A percentile compares a stretch with the other conserved stretches of the same genome.
phyloP scores from a whole-genome alignment of 2,113 vertebrate genomes.

The Fregetta grallaria region DNA sequence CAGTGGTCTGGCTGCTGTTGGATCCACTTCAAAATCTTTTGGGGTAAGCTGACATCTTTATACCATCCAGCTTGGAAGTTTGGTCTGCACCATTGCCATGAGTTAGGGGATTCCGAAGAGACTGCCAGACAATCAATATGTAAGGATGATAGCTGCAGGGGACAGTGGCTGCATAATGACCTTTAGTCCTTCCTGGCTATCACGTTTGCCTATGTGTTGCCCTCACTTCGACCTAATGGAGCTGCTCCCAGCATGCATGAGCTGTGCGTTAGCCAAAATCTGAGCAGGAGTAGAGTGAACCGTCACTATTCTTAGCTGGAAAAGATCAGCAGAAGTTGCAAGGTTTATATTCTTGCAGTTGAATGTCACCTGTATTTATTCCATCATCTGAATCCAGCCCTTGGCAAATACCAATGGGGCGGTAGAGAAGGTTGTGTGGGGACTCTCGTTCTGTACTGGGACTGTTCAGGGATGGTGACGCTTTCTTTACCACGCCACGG shows the following conservation, averaged over 20 bases:
- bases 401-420: too few relatives aligned
- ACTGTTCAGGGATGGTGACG: not conserved
- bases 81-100: too few relatives aligned
- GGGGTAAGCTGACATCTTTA: too few relatives aligned
- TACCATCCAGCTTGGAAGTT: too few relatives aligned
- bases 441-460: not conserved
- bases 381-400: not conserved
- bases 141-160: not conserved
- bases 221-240: not conserved
- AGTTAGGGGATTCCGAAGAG: too few relatives aligned
- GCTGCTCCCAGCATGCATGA: not conserved
- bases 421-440: too few relatives aligned
- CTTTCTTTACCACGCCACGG: not conserved
- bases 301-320: not conserved
- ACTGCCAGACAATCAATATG: not conserved
- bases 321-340: not conserved
- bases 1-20: not conserved
- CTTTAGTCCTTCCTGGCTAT: not conserved
- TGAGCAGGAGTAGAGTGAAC: not conserved
- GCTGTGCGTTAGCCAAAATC: not conserved
- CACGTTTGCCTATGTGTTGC: not conserved
- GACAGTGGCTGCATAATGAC: not conserved
- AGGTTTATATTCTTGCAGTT: not conserved
- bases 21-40: too few relatives aligned
- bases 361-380: not conserved